Base-by-base conservation (phyloP, 2,888 invertebrate species). In the Oxystoma pomonae region DNA sequence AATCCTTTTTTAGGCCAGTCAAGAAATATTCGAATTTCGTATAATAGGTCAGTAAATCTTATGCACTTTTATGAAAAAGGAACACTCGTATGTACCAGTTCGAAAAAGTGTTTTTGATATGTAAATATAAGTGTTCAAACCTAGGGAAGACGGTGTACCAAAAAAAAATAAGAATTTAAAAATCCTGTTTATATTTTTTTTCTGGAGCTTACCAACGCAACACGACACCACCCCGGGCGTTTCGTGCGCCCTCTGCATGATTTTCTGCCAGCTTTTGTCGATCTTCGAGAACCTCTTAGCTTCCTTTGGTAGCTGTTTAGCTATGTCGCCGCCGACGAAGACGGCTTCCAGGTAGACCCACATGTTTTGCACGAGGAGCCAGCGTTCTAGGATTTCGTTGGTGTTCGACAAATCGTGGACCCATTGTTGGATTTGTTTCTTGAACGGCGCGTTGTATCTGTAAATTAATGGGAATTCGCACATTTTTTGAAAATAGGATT, bases 291-390 rank as follows among this genome's bases (percentile, higher is more conserved):
- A 98, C 69, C 94, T 84, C 77, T 95, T 95, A 0, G 95, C 95
- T 81, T 95, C 95, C 76, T 94, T 94, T 0, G 98, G 98, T 58
- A 98, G 81, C 76, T 98, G 98, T 75, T 97, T 97, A n/a, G 98
- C 98, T 72, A 98, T 98, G 76, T 98, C 98, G 61, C 98, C 98
- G 1, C 98, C 98, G 0, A 98, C 97, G 79, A 98, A 98, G 0
- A 98, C 98, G 0, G 98, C 98, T 80, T 98, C 98, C 19, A 98
- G 82, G 76, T 98, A 98, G 0, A 98, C 96, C 98, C 98, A 98
- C 89, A 98, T 92, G 77, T 98, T 98, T 80, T 98, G 98, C 0
- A 98, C 97, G 0, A 96, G 84, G 53, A 98, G 83, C 98, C 98
- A 98, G 65, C 96, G 86, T 78, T 98, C 97, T 60, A 98, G 83